Base-by-base conservation (phyloP, 1,140 invertebrate genomes). In the Atta cephalotes region DNA sequence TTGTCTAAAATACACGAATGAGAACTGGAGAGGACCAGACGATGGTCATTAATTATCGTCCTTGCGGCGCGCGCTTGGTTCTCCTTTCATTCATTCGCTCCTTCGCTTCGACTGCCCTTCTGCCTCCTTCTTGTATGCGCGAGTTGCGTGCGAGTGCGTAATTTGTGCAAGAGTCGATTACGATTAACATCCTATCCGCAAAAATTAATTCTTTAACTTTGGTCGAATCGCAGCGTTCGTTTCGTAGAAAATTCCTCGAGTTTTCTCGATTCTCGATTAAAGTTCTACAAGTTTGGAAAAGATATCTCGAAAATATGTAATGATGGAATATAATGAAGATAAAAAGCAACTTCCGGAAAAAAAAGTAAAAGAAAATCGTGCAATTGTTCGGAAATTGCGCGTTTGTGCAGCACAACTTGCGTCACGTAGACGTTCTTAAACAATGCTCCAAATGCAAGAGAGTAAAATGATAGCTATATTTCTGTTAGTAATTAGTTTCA, bases 1-100 rank as follows among this genome's bases (percentile, higher is more conserved):
- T 93, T 92, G 91, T 85, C 89, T 90, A 85, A 90, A 90, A 90
- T 85, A 90, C 89, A 89, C 85, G 74, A 90, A 90, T 51, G 80
- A 90, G 86, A 86, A 90, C 79, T 66, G 45, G 62, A 82, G 88
- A 87, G 86, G 86, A 87, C 65, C 80, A 74, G 39, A 62, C 87
- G 66, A 70, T 25, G 31, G 45, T 60, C 74, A 79, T 90, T 78
- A 77, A 80, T 85, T 74, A 89, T 87, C 88, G 58, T 89, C 74
- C 51, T 87, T 72, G 88, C 84, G 63, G 45, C 84, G 72, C 72
- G 12, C 77, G 77, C 45, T 58, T 72, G 18, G n/a, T 72, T 85
- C 72, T 58, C 62, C n/a, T 45, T 28, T 86, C 76, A 28, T 70
- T 70, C 53, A 66, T 39, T 70, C 80, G 45, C 45, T 58, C 18